These are phyloP conservation scores for Phaenicophaeus curvirostris DNA, from an alignment of 2,797 vertebrate genomes.

Conservation along the genomic window DNA sequence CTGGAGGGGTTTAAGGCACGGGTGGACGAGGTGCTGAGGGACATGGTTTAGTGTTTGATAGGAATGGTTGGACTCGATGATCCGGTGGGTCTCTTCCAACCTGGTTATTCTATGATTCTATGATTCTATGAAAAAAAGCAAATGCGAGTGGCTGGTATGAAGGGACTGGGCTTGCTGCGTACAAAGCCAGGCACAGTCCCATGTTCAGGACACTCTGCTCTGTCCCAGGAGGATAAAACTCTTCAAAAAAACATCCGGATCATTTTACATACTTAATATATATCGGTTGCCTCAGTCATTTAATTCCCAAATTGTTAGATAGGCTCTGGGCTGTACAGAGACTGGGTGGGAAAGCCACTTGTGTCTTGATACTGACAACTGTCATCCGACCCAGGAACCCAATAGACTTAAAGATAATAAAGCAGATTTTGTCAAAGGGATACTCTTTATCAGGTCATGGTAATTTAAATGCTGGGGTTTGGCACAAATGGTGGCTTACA, in stretches of 20 bases:
- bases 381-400: neutral
- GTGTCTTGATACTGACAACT: neutral
- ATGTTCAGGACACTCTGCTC: neutral
- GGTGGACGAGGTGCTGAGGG: too few relatives aligned
- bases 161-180: neutral
- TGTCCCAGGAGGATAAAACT: neutral
- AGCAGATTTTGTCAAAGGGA: neutral
- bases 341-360: rapidly evolving
- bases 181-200: neutral
- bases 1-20: too few relatives aligned
- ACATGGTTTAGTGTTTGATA: too few relatives aligned
- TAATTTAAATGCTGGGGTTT: neutral
- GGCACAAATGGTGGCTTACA: neutral
- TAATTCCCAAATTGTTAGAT: neutral
- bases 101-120: too few relatives aligned
- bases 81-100: too few relatives aligned
- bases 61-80: too few relatives aligned
- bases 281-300: neutral
- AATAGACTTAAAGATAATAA: neutral
- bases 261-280: neutral
- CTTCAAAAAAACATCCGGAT: neutral
- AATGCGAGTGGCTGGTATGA: neutral
- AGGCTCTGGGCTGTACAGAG: neutral
- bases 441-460: neutral
- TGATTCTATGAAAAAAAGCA: too few relatives aligned